These are phyloP conservation scores for Cottus gobio DNA, from an alignment of 2,113 vertebrate genomes.

Conservation along the genomic window DNA sequence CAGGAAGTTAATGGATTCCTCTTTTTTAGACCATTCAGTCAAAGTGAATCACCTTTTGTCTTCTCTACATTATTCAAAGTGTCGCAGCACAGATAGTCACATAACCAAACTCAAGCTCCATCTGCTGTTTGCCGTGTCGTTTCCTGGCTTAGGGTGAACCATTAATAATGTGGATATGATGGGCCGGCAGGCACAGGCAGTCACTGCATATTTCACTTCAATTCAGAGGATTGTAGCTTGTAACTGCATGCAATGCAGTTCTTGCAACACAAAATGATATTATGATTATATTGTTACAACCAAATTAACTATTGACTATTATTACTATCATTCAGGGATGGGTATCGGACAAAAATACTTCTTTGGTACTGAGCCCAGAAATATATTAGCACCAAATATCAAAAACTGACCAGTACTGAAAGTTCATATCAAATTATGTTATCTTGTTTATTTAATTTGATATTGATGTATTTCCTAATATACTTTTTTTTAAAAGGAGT, in stretches of 20 bases:
- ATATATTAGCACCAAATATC: background rate
- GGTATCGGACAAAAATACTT: background rate
- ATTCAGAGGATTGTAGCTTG: slow-evolving; percentile 2
- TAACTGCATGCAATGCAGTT: background rate
- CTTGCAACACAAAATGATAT: background rate
- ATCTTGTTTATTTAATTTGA: background rate
- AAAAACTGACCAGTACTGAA: background rate
- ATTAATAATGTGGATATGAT: slow-evolving; percentile 63
- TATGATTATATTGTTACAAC: background rate
- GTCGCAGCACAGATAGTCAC: slow-evolving; percentile 31
- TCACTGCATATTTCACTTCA: slow-evolving; percentile 31
- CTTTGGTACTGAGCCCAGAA: background rate
- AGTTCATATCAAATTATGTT: background rate
- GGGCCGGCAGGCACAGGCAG: slow-evolving; percentile 36
- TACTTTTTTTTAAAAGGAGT: background rate
- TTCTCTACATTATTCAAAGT: background rate
- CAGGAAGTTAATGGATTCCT: background rate
- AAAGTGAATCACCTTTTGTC: background rate
- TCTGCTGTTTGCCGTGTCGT: slow-evolving; percentile 65
- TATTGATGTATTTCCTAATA: background rate
- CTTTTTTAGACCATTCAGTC: background rate
- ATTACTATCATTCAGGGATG: background rate
- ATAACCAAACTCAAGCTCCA: slow-evolving; percentile 60
- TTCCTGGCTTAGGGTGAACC: slow-evolving; percentile 60
- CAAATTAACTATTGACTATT: background rate